phyloP scores from a whole-genome alignment of 1,140 invertebrate species.

The Cherax quadricarinatus region DNA sequence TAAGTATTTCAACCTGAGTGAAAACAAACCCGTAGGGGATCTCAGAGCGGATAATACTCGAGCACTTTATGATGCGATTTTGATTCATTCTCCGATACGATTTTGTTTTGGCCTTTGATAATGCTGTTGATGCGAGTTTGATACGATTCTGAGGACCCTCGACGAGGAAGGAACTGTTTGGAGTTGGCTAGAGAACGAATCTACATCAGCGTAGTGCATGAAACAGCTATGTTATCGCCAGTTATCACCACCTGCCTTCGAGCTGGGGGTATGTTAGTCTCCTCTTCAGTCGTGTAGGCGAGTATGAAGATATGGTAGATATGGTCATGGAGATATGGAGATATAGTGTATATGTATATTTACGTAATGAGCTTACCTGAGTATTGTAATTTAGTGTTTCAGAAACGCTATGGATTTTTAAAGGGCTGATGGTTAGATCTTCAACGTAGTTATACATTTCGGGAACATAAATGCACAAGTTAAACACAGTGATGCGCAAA shows the following conservation, averaged over 20 bases:
- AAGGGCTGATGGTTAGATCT: too few relatives aligned
- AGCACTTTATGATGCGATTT: conserved; percentile 60
- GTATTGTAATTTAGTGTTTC: too few relatives aligned
- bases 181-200: not conserved
- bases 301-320: too few relatives aligned
- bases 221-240: not conserved
- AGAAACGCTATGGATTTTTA: too few relatives aligned
- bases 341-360: too few relatives aligned
- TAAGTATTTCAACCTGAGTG: conserved; percentile 50
- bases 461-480: too few relatives aligned
- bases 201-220: not conserved
- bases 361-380: too few relatives aligned
- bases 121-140: conserved; percentile 54
- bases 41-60: conserved; percentile 39
- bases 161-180: not conserved
- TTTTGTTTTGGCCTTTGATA: conserved; percentile 41
- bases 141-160: conserved; percentile 52
- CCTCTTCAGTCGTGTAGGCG: too few relatives aligned
- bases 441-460: too few relatives aligned
- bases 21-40: conserved; percentile 41
- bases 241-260: not conserved
- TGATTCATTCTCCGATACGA: conserved; percentile 48
- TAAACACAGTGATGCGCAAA: too few relatives aligned
- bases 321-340: too few relatives aligned
- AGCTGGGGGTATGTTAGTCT: not conserved